Evolutionary conservation across 1,140 invertebrate genomes (phyloP).

Genomic region (Panagrolaimus sp.): DNA sequence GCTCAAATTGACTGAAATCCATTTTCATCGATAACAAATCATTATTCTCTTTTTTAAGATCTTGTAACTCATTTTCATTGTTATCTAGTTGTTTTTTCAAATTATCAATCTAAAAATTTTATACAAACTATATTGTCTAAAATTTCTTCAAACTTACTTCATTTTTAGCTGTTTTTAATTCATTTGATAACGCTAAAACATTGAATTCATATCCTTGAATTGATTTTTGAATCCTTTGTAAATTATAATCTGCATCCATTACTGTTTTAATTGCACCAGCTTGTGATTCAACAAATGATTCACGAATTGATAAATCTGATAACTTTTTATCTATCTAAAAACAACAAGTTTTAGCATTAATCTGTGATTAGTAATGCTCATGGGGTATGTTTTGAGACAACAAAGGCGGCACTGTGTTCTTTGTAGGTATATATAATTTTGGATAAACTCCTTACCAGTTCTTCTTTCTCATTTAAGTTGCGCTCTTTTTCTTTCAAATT

Average conservation of each 20-base stretch:
- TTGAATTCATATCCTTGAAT: conserved; percentile 35
- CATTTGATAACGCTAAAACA: conserved; percentile 22
- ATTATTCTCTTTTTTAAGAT: no score
- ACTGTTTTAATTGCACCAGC: conserved; percentile 23
- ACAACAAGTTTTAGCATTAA: not conserved
- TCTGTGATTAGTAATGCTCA: no score
- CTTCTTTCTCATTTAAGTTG: no score
- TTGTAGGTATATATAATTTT: no score
- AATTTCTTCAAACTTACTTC: conserved; percentile 13
- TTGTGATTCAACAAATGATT: conserved; percentile 15
- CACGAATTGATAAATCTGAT: conserved; percentile 12
- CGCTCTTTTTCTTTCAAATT: not conserved
- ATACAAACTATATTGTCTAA: not conserved
- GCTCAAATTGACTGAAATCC: no score
- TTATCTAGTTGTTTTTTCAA: no score
- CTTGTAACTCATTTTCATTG: no score
- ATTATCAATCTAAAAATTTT: no score
- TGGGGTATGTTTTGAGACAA: no score
- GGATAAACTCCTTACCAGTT: no score
- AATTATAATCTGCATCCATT: conserved; percentile 24
- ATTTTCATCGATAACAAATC: no score
- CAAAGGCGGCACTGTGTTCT: no score
- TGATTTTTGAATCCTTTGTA: conserved; percentile 23
- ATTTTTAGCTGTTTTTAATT: conserved; percentile 18
- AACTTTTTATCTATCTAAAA: conserved; percentile 13